Base-by-base conservation (phyloP, 2,797 vertebrate genomes). In the Artibeus jamaicensis region DNA sequence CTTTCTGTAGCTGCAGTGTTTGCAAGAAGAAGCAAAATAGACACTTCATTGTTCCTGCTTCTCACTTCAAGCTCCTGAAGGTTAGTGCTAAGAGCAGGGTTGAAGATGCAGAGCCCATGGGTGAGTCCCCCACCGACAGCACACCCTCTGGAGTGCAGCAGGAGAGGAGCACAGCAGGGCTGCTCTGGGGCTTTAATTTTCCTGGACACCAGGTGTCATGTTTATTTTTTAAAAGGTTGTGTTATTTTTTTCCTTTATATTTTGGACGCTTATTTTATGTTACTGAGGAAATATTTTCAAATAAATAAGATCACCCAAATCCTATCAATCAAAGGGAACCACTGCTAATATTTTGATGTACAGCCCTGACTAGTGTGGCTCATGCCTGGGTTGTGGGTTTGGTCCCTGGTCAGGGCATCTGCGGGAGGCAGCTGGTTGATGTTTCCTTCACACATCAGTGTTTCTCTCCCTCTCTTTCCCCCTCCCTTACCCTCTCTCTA, bases 21-120 rank as follows among this genome's bases (percentile, higher is more conserved):
- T 99, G 99, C 97, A 99, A 98, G 93, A 99, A 99, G 98, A 99
- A 99, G 98, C 99, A 99, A 98, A 99, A 99, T 97, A 98, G 97
- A 91, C 99, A 99, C 97, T 99, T 99, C 97, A 99, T 99, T 76
- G 99, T 99, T 67, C 99, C 99, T 26, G 99, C 99, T 7, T 99
- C 98, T 0, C 96, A 96, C 22, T 99, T 99, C 98, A 99, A 98
- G 70, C 98, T 99, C 94, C 97, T 99, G 97, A 99, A 99, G 99
- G 99, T 99, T 98, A 70, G 98, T 98, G 71, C n/a, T 88, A 3
- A 71, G 79, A 12, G 48, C 32, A 37, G 97, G 55, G 42, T 24
- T 29, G 59, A n/a, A 15, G 79, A n/a, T 62, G 57, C 42, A 67
- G 59, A 46, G 10, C 79, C 57, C 26, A 8, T 3, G n/a, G 57